A percentile compares a stretch with the other conserved stretches of the same genome.
phyloP scores from a whole-genome alignment of 2,888 invertebrate genomes.

The Drosophila seclusa region DNA sequence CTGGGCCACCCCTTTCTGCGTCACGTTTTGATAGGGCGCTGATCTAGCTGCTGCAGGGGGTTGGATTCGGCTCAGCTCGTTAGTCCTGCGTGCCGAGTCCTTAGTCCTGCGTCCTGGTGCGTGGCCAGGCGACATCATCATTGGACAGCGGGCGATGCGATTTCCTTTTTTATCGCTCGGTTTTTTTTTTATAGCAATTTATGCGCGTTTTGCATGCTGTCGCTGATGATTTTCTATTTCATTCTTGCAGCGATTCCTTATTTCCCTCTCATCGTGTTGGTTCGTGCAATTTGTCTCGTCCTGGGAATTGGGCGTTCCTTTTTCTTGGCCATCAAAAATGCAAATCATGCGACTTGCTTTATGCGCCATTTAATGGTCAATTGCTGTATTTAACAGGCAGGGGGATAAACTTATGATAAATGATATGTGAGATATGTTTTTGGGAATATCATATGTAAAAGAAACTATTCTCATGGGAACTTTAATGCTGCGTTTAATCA shows the following conservation, averaged over 20 bases:
- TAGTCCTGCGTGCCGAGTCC: conserved; percentile 26
- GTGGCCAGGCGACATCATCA: conserved; percentile 54
- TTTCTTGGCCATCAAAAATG: conserved; percentile 41
- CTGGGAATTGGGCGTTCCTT: conserved; percentile 45
- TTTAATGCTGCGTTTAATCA: background rate
- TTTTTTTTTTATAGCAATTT: conserved; percentile 22
- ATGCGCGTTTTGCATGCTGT: conserved; percentile 64
- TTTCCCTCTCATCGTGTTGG: conserved; percentile 7
- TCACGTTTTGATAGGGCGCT: conserved; percentile 67
- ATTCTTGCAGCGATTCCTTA: conserved; percentile 11
- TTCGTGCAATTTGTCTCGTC: conserved; percentile 46
- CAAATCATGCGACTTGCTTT: conserved; percentile 57
- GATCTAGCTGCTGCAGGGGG: conserved; percentile 28
- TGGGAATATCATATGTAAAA: background rate
- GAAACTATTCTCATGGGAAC: conserved; percentile 28
- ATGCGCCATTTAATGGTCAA: conserved; percentile 48
- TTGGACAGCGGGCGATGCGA: conserved; percentile 44
- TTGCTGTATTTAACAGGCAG: conserved; percentile 16
- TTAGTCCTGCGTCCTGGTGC: conserved; percentile 26
- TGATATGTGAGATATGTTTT: conserved; percentile 7
- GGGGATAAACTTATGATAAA: conserved; percentile 33
- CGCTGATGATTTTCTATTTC: conserved; percentile 38
- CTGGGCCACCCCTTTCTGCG: conserved; percentile 55
- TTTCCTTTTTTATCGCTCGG: conserved; percentile 24
- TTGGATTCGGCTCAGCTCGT: conserved; percentile 38